Evolutionary conservation across 2,888 invertebrate species (phyloP).

Genomic region (Polyploca ridens): DNA sequence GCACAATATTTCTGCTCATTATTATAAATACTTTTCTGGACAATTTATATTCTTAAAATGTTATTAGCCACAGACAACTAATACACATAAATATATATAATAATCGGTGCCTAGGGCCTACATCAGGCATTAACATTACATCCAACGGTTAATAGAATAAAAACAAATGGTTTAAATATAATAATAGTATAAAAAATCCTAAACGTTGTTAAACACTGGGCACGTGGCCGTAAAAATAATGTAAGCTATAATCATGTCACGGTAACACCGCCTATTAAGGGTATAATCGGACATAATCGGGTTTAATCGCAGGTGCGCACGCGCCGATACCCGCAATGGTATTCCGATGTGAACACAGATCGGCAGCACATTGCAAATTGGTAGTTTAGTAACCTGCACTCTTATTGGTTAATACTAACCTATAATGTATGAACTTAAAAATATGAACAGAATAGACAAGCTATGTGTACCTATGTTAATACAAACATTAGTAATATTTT

Average conservation of each 20-base stretch:
- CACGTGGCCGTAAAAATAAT: slow-evolving; percentile 14
- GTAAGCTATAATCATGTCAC: slow-evolving; percentile 40
- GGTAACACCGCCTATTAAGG: slow-evolving; percentile 43
- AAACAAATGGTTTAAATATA: neutral
- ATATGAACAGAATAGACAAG: neutral
- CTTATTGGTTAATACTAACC: neutral
- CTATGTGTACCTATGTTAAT: too few species aligned
- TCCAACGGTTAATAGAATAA: neutral
- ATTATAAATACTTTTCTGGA: too few species aligned
- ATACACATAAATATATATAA: too few species aligned
- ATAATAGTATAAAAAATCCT: neutral
- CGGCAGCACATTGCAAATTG: slow-evolving; percentile 60
- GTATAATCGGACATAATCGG: slow-evolving; percentile 44
- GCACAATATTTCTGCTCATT: too few species aligned
- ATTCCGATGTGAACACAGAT: slow-evolving; percentile 22
- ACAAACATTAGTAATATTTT: neutral
- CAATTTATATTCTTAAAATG: too few species aligned
- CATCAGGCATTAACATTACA: neutral
- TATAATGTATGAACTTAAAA: neutral
- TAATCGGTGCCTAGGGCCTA: too few species aligned
- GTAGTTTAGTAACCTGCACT: slow-evolving; percentile 37
- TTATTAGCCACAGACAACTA: too few species aligned
- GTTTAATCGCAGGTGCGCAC: slow-evolving; percentile 48
- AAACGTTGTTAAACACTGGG: slow-evolving; percentile 12
- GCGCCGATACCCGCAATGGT: slow-evolving; percentile 45